Evolutionary conservation across 2,888 invertebrate species (phyloP).

Genomic region (Apamea sordens): DNA sequence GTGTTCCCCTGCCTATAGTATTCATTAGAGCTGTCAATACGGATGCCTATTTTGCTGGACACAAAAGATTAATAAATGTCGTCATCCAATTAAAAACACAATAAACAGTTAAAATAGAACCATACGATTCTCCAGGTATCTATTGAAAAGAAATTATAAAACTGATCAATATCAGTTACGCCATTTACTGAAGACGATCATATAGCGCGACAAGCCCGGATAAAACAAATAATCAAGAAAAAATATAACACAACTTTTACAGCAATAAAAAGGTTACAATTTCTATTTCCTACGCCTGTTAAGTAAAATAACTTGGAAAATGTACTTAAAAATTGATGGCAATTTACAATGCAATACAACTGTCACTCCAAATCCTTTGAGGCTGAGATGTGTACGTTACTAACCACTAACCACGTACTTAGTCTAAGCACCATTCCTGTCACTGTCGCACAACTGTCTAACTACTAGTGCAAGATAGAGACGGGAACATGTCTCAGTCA

Average conservation of each 20-base stretch:
- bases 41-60: conserved; percentile 3
- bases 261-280: conserved; percentile 20
- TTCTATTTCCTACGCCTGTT: background rate
- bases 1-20: background rate
- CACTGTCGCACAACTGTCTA: too few relatives aligned
- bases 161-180: background rate
- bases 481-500: background rate
- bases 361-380: background rate
- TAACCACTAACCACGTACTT: background rate
- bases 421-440: too few relatives aligned
- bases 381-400: background rate
- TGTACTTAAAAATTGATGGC: background rate
- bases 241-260: conserved; percentile 9
- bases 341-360: background rate
- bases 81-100: background rate
- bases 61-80: conserved; percentile 1
- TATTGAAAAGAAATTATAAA: conserved; percentile 8
- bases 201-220: background rate
- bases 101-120: background rate
- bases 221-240: background rate
- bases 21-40: background rate
- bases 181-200: background rate
- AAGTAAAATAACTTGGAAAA: conserved; percentile 1
- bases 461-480: background rate
- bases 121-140: background rate